phyloP scores from a whole-genome alignment of 2,797 vertebrate species.

The Falco cherrug region DNA sequence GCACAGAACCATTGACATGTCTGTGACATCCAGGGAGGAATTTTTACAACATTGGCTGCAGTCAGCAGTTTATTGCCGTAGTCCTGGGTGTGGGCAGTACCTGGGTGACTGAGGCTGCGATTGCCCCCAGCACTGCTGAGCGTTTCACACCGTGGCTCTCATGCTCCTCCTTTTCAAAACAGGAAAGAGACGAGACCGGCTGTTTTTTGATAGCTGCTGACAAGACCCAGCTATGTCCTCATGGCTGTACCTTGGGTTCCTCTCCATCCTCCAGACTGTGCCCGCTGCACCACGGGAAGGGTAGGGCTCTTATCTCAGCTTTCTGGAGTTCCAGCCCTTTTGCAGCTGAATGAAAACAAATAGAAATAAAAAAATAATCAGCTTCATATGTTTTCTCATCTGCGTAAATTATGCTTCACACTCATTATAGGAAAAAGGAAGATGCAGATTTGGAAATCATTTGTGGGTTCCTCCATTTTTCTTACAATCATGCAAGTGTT shows the following conservation, averaged over 20 bases:
- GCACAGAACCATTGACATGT: not conserved
- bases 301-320: slow-evolving; percentile 34
- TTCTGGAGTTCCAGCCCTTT: slow-evolving; percentile 11
- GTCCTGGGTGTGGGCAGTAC: not conserved
- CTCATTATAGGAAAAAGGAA: slow-evolving; percentile 13
- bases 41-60: not conserved
- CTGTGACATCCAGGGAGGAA: slow-evolving; percentile 3
- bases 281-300: not conserved
- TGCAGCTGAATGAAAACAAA: slow-evolving; percentile 14
- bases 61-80: not conserved
- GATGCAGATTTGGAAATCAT: not conserved
- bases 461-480: slow-evolving; percentile 28
- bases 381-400: not conserved
- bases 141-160: not conserved
- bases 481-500: slow-evolving; percentile 16
- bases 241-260: not conserved
- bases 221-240: not conserved
- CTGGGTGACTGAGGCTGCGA: not conserved
- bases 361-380: not conserved
- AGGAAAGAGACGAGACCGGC: not conserved
- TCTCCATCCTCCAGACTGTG: not conserved
- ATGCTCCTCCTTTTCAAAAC: not conserved
- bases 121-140: not conserved
- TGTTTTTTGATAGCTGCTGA: not conserved
- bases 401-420: slow-evolving; percentile 4